phyloP scores from a whole-genome alignment of 2,888 invertebrate genomes.

The Caradrina clavipalpis region DNA sequence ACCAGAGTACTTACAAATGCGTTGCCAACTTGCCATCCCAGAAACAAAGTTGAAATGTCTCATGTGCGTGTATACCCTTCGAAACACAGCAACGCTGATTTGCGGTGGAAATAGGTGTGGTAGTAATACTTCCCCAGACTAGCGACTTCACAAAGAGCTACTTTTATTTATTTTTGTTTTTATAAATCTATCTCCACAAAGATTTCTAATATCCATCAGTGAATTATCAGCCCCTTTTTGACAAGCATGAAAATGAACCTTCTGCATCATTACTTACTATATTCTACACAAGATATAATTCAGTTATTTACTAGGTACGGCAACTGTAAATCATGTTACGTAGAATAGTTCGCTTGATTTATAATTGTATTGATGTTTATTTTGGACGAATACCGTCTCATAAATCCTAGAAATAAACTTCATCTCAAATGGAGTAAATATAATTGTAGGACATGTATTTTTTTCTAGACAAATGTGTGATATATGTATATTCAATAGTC shows the following conservation, averaged over 20 bases:
- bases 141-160: too few species aligned
- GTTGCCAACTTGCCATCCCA: too few species aligned
- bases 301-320: constrained; percentile 23
- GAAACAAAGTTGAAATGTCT: too few species aligned
- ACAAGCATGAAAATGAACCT: constrained; percentile 6
- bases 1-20: too few species aligned
- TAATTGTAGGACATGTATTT: constrained; percentile 3
- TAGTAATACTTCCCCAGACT: too few species aligned
- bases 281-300: constrained; percentile 14
- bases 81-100: too few species aligned
- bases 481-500: constrained; percentile 10
- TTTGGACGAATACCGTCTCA: constrained; percentile 27
- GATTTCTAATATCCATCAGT: too few species aligned
- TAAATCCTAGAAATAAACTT: constrained; percentile 27
- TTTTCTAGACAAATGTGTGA: constrained; percentile 15
- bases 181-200: too few species aligned
- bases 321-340: constrained; percentile 44
- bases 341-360: constrained; percentile 40
- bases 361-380: constrained; percentile 52
- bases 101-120: too few species aligned
- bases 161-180: too few species aligned
- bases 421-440: constrained; percentile 28
- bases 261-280: background rate
- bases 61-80: too few species aligned
- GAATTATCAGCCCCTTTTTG: too few species aligned